Evolutionary conservation across 2,113 vertebrate genomes (phyloP).

Genomic region (Telmatochromis sp.): DNA sequence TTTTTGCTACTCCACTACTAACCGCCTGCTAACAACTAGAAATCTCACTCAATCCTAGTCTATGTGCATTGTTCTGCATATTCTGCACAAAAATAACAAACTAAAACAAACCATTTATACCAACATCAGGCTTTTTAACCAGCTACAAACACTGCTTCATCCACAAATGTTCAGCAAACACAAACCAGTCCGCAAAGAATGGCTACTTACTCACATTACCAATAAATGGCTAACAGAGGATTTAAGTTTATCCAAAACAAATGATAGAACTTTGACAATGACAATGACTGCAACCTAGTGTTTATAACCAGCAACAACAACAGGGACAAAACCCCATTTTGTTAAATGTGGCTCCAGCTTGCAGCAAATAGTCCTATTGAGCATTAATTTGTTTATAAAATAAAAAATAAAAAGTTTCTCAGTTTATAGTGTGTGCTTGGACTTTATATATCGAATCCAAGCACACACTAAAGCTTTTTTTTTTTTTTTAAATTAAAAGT

Average conservation of each 20-base stretch:
- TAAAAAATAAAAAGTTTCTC: not conserved
- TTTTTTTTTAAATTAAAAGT: not conserved
- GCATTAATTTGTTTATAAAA: not conserved
- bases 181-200: not conserved
- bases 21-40: not conserved
- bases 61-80: not conserved
- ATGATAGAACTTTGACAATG: not conserved
- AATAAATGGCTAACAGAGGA: not conserved
- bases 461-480: not conserved
- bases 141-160: not conserved
- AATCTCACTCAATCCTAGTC: not conserved
- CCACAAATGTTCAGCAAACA: not conserved
- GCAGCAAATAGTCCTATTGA: not conserved
- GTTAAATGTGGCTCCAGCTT: not conserved
- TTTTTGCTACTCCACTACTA: not conserved
- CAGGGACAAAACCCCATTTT: not conserved
- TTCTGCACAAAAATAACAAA: not conserved
- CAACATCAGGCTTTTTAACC: not conserved
- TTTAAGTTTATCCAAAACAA: not conserved
- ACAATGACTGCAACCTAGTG: not conserved
- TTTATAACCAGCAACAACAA: not conserved
- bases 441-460: fast-evolving
- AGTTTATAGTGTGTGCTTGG: not conserved
- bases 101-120: not conserved
- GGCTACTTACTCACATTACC: not conserved